These are phyloP conservation scores for Chiridota heheva DNA, from an alignment of 35 echinoderm and acorn worm species.

Conservation along the genomic window DNA sequence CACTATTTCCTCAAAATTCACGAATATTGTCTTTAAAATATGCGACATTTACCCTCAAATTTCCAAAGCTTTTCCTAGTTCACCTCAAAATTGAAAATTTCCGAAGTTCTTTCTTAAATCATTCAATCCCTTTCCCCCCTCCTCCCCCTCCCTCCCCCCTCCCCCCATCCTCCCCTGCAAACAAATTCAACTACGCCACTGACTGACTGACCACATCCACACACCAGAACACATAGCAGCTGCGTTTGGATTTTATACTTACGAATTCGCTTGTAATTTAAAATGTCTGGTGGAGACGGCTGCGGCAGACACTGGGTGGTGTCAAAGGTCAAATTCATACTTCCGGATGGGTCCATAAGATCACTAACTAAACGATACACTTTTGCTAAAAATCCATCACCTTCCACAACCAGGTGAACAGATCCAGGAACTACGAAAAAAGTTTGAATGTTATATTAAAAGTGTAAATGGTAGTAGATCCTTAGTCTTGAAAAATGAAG, in stretches of 20 bases:
- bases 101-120: too few relatives aligned
- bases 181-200: too few relatives aligned
- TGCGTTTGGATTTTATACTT: not conserved
- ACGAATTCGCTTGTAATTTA: conserved; percentile 57
- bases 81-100: too few relatives aligned
- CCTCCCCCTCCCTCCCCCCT: too few relatives aligned
- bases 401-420: conserved; percentile 64
- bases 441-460: not conserved
- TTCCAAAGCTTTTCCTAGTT: too few relatives aligned
- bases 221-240: not conserved
- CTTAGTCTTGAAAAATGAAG: not conserved
- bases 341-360: conserved; percentile 54
- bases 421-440: conserved; percentile 53
- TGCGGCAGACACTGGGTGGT: conserved; percentile 81
- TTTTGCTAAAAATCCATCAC: conserved; percentile 71
- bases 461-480: not conserved
- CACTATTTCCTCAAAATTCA: too few relatives aligned
- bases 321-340: conserved; percentile 65
- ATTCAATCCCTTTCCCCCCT: too few relatives aligned
- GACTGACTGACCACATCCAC: too few relatives aligned
- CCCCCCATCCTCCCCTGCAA: too few relatives aligned
- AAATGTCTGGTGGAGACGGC: conserved; percentile 53
- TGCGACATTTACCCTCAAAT: too few relatives aligned
- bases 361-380: conserved; percentile 56
- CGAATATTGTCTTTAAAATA: too few relatives aligned